phyloP scores from a whole-genome alignment of 1,140 invertebrate genomes.

The Zaprionus tsacasi region DNA sequence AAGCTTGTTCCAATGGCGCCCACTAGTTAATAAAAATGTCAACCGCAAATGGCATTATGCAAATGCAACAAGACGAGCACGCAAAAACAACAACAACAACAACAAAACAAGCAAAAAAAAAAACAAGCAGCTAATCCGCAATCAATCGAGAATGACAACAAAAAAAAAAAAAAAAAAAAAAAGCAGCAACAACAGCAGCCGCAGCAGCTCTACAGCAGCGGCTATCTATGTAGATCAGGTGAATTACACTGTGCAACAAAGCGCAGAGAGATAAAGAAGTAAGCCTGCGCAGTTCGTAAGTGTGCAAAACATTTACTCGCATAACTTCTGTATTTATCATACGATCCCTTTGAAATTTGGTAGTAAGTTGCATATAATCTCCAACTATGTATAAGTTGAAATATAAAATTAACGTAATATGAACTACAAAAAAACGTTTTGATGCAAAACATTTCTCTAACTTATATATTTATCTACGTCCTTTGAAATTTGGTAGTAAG shows the following conservation, averaged over 20 bases:
- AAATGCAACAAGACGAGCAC: constrained; percentile 55
- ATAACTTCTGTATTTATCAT: too few species aligned
- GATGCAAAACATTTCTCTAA: too few species aligned
- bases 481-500: too few species aligned
- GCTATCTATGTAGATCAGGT: constrained; percentile 59
- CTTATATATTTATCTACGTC: too few species aligned
- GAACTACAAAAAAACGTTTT: too few species aligned
- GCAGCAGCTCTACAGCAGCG: constrained; percentile 38
- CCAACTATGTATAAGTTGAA: too few species aligned
- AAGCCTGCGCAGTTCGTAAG: too few species aligned
- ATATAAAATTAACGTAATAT: too few species aligned
- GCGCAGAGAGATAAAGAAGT: not conserved
- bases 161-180: constrained; percentile 38
- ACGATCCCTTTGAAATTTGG: too few species aligned
- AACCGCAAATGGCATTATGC: constrained; percentile 67
- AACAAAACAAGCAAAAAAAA: constrained; percentile 12
- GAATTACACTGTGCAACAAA: constrained; percentile 51
- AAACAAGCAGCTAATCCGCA: constrained; percentile 59
- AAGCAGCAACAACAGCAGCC: constrained; percentile 35
- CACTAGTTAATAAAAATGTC: constrained; percentile 79
- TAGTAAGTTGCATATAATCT: too few species aligned
- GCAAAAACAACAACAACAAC: constrained; percentile 28
- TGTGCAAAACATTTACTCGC: too few species aligned
- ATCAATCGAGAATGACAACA: constrained; percentile 72
- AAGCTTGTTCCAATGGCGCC: constrained; percentile 44